A percentile compares a stretch with the other conserved stretches of the same genome.
Conservation (phyloP, 2,888 invertebrate genomes). For the Dolomedes plantarius region DNA sequence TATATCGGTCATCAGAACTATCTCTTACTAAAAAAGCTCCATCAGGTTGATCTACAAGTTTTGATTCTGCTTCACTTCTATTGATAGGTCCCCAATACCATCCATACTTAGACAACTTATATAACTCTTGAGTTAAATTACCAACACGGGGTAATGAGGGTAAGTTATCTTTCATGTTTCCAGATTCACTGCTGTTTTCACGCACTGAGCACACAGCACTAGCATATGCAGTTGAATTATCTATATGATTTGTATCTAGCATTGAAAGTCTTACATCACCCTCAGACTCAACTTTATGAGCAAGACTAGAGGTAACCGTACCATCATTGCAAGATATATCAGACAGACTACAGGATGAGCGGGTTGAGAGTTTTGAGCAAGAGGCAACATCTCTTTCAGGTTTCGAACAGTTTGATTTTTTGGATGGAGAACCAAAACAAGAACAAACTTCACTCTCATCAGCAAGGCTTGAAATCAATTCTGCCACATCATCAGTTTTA, state of each 20-base stretch:
- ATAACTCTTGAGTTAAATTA: constrained; percentile 78
- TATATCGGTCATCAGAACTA: constrained; percentile 83
- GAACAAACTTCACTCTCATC: constrained; percentile 36
- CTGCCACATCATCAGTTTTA: constrained; percentile 65
- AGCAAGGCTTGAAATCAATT: constrained; percentile 29
- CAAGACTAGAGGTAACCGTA: constrained; percentile 43
- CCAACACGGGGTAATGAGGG: constrained; percentile 41
- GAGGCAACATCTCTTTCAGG: background rate
- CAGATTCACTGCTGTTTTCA: background rate
- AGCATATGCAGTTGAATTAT: constrained; percentile 29
- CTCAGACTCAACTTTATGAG: constrained; percentile 41
- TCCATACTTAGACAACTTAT: constrained; percentile 79
- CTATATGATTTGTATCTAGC: background rate
- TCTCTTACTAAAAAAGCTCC: constrained; percentile 88
- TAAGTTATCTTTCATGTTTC: background rate
- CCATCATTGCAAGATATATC: constrained; percentile 32
- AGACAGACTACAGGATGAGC: constrained; percentile 44
- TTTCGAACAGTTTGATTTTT: constrained; percentile 7
- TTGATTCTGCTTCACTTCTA: constrained; percentile 84
- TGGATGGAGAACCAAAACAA: constrained; percentile 31
- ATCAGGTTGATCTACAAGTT: constrained; percentile 83
- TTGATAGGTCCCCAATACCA: constrained; percentile 91
- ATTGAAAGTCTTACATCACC: background rate
- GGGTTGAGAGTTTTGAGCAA: constrained; percentile 36
- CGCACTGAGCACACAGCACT: background rate